Conservation (phyloP, 2,888 invertebrate genomes). For the Philonicus albiceps region DNA sequence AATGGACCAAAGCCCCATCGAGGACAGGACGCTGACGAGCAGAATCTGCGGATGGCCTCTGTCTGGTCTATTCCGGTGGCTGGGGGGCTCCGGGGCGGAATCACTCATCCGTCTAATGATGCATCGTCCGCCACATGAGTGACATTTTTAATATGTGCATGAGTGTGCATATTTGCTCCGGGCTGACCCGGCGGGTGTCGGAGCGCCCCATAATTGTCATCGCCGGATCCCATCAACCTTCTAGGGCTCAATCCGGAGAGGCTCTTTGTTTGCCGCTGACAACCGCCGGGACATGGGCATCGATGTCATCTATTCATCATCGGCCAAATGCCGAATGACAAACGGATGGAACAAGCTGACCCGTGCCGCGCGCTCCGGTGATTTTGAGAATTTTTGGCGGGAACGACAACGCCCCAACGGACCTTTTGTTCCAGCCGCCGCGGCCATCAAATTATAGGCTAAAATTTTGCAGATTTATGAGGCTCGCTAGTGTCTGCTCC, state of each 20-base stretch:
- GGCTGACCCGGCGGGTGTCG: constrained; percentile 4
- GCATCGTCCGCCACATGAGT: constrained; percentile 26
- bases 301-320: constrained; percentile 41
- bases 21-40: not conserved
- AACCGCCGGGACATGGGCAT: not conserved
- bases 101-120: constrained; percentile 39
- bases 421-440: constrained; percentile 4
- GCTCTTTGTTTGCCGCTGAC: constrained; percentile 31
- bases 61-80: not conserved
- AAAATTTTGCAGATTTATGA: not conserved
- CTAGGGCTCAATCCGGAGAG: not conserved
- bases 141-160: constrained; percentile 40
- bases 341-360: constrained; percentile 17
- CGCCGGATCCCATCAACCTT: constrained; percentile 1
- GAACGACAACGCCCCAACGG: not conserved
- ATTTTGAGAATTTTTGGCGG: not conserved
- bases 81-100: not conserved
- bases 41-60: not conserved
- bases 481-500: not conserved
- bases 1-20: not conserved
- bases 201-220: constrained; percentile 34
- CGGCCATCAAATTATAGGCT: not conserved
- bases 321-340: constrained; percentile 19
- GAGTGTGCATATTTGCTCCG: constrained; percentile 34
- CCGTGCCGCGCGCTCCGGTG: not conserved